Base-by-base conservation (phyloP, 2,113 vertebrate genomes). In the Motacilla tschutschensis region DNA sequence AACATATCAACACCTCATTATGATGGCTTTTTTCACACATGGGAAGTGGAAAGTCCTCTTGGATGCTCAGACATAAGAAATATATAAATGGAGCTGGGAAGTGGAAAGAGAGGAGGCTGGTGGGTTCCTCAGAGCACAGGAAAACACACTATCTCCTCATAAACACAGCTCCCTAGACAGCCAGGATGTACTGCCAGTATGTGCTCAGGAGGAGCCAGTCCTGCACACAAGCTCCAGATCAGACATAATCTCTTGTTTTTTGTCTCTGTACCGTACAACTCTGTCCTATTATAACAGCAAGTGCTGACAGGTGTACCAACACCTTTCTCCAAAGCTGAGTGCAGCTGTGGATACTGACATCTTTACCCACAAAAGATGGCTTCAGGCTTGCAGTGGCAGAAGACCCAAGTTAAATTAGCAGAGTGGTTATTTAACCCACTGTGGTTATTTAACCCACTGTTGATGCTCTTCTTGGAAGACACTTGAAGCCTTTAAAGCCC, bases 1-100 rank as follows among this genome's bases (percentile, higher is more conserved):
- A 67, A 85, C 57, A 19, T 40, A 74, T 87, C 84, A 86, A 33
- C 79, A 83, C 50, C 58, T 88, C 60, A 65, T 77, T 60, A 60
- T 9, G 21, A 62, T 35, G n/a, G 7, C 18, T 82, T 33, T 88
- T 81, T 76, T 84, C 75, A 79, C 44, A 50, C 40, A 67, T 28
- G 35, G 62, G 43, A 67, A 28, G 20, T 1, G 66, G 72, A 65
- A 62, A 25, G 4, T 86, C 35, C 25, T 60, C 35, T 62, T 47
- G 38, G 22, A 50, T 43, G 28, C 21, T 81, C 25, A 72, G 53
- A 57, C 10, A 18, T n/a, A n/a, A 78, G 43, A 67, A 82, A 63
- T 47, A 51, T 1, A 33, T 24, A 75, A 86, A 70, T 13, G 40
- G 33, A 85, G 7, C 36, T 24, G 28, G 43, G 33, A 79, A 7